Evolutionary conservation across 2,888 invertebrate genomes (phyloP).

Genomic region (Hedychridium roseum): DNA sequence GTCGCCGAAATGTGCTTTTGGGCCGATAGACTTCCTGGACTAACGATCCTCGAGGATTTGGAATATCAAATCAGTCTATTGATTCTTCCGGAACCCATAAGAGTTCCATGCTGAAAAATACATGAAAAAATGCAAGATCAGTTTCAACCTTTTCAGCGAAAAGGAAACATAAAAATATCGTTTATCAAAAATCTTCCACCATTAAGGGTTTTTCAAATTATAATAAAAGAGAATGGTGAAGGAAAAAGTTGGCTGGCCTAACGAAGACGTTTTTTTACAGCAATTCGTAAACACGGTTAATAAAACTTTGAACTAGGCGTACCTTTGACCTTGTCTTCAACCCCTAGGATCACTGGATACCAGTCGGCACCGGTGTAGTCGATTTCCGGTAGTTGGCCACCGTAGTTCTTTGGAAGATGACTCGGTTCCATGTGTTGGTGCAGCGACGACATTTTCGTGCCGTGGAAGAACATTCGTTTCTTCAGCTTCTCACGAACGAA

Average conservation of each 20-base stretch:
- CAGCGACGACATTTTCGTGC: constrained; percentile 78
- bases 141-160: background rate
- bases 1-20: too few species aligned
- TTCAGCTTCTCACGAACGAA: constrained; percentile 81
- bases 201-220: too few species aligned
- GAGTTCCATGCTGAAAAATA: constrained; percentile 69
- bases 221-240: background rate
- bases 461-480: constrained; percentile 84
- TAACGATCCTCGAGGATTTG: too few species aligned
- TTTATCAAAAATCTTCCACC: background rate
- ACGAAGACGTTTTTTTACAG: constrained; percentile 1
- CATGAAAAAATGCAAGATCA: constrained; percentile 3
- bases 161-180: background rate
- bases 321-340: constrained; percentile 72
- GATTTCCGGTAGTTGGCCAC: constrained; percentile 76
- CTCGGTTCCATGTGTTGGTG: constrained; percentile 76
- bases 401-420: constrained; percentile 79
- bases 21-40: too few species aligned
- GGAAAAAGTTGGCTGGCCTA: background rate
- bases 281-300: background rate
- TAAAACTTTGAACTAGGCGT: constrained; percentile 7
- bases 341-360: constrained; percentile 74
- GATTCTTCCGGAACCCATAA: constrained; percentile 71
- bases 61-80: too few species aligned
- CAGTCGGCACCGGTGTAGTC: constrained; percentile 81